Base-by-base conservation (phyloP, 2,888 invertebrate species). In the Ernsta delagoae region DNA sequence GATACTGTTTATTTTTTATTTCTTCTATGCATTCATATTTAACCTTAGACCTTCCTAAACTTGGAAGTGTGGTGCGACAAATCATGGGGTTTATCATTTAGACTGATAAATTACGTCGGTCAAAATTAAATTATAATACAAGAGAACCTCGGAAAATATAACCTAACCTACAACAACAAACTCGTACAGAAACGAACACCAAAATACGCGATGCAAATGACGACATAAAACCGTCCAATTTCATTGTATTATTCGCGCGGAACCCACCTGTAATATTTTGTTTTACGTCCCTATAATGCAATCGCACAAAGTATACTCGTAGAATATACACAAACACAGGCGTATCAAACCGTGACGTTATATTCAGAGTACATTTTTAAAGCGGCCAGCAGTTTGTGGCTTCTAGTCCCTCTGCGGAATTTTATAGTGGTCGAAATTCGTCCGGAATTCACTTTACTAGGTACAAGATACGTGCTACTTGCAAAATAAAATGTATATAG, bases 401-500 rank as follows among this genome's bases (percentile, higher is more conserved):
- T 76, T 75, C 73, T 75, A 76, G 82, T 82, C 79, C 80, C 79
- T 74, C 67, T 69, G 70, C 57, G 61, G 73, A 77, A 76, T 77
- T 75, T 75, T 71, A 73, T 74, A 78, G 70, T 71, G 75, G 68
- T 63, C 72, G 67, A 73, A 66, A 71, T 73, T 72, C 74, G 74
- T 76, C 74, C 75, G 54, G 72, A 73, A 80, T 78, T 79, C 79
- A 50, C 50, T 59, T 39, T n/a, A n/a, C n/a, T n/a, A n/a, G n/a
- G n/a, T n/a, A n/a, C 56, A 43, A 73, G 77, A 75, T 77, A 79
- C 77, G 74, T 75, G 79, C 79, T 75, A 74, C 75, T 79, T 76
- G 65, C 53, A 78, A 82, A 84, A 84, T 83, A 84, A 84, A 85
- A 85, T 86, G 83, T 74, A 77, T 78, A 78, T 82, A 76, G 80